These are phyloP conservation scores for Ladona fulva DNA, from an alignment of 1,140 invertebrate genomes.

Conservation along the genomic window DNA sequence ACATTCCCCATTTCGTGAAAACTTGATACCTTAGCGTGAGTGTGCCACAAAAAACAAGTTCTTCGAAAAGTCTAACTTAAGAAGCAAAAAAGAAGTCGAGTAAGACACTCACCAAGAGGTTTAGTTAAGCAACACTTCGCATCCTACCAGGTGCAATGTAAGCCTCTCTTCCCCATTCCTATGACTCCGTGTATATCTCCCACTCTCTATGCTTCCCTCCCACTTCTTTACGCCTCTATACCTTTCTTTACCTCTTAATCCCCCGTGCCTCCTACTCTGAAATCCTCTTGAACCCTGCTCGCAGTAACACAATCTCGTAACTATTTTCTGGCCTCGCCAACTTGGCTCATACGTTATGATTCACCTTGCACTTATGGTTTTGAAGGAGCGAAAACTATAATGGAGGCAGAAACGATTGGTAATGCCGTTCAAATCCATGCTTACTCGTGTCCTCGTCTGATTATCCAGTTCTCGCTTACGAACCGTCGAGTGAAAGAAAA, in stretches of 20 bases:
- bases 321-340: not conserved
- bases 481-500: no score
- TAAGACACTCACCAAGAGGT: not conserved
- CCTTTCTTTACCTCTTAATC: not conserved
- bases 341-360: not conserved
- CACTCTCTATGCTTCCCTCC: not conserved
- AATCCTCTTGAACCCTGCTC: not conserved
- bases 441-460: no score
- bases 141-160: not conserved
- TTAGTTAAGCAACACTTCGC: not conserved
- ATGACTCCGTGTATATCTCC: not conserved
- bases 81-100: constrained; percentile 2
- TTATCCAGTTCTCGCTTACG: no score
- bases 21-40: not conserved
- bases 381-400: no score
- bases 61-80: not conserved
- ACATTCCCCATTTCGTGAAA: not conserved
- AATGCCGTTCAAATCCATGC: no score
- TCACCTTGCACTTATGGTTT: no score
- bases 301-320: not conserved
- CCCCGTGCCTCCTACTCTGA: not conserved
- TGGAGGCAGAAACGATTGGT: no score
- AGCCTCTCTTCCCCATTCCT: not conserved
- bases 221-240: not conserved
- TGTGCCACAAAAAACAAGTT: constrained; percentile 5